A percentile compares a stretch with the other conserved stretches of the same genome.
Evolutionary conservation across 1,140 invertebrate genomes (phyloP).

Genomic region (Drosophila ogumai): DNA sequence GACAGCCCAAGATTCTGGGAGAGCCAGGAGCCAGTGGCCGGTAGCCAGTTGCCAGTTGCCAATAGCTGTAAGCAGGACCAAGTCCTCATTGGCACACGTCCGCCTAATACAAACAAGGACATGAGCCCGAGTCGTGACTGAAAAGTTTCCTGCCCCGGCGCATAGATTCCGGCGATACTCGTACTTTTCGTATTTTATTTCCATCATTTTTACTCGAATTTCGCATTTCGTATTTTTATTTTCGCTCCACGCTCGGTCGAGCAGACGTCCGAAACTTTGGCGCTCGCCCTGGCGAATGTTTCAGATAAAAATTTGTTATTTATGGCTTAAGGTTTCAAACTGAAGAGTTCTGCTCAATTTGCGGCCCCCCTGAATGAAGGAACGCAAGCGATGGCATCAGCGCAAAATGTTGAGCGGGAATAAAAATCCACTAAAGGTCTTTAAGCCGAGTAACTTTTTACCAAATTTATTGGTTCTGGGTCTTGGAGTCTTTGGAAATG

Average conservation of each 20-base stretch:
- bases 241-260: conserved; percentile 52
- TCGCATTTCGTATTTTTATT: conserved; percentile 44
- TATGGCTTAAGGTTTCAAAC: conserved; percentile 62
- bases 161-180: conserved; percentile 43
- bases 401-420: conserved; percentile 18
- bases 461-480: neutral
- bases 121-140: conserved; percentile 80
- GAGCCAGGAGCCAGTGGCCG: conserved; percentile 22
- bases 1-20: conserved; percentile 66
- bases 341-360: conserved; percentile 53
- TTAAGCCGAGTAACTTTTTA: conserved; percentile 11
- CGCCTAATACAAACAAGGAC: conserved; percentile 83
- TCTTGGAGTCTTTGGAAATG: neutral
- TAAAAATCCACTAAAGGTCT: conserved; percentile 28
- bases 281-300: conserved; percentile 58
- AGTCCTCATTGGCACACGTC: conserved; percentile 79
- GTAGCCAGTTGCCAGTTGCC: conserved; percentile 3
- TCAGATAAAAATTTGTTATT: conserved; percentile 70
- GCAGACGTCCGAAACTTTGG: conserved; percentile 69
- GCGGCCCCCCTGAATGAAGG: conserved; percentile 22
- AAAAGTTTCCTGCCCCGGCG: conserved; percentile 65
- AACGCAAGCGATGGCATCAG: conserved; percentile 5
- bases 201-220: conserved; percentile 75
- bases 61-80: conserved; percentile 24
- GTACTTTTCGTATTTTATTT: conserved; percentile 80